phyloP scores from a whole-genome alignment of 2,888 invertebrate genomes.

The Hyposoter dolosus region DNA sequence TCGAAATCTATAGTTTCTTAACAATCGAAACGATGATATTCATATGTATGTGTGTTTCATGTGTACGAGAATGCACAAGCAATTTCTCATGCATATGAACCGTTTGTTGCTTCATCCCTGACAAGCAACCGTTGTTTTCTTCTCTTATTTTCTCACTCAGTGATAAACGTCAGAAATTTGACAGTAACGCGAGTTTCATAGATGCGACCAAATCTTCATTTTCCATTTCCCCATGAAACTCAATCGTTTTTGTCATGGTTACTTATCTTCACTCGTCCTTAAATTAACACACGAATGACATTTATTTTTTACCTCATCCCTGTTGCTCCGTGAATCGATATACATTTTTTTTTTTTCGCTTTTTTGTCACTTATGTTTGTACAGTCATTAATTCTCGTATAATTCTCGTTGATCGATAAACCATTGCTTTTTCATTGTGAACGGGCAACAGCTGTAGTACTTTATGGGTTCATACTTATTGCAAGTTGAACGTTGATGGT shows the following conservation, averaged over 20 bases:
- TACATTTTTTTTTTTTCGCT: slow-evolving; percentile 30
- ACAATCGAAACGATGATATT: slow-evolving; percentile 32
- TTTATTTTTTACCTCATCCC: slow-evolving; percentile 37
- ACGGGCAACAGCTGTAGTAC: slow-evolving; percentile 15
- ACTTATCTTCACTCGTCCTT: neutral
- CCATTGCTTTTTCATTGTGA: slow-evolving; percentile 33
- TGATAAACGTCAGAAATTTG: neutral
- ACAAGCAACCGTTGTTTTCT: neutral
- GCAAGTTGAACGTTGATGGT: slow-evolving; percentile 27
- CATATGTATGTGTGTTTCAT: neutral
- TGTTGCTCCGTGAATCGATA: slow-evolving; percentile 60
- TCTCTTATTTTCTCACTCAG: neutral
- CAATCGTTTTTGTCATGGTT: neutral
- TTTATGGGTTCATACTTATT: slow-evolving; percentile 41
- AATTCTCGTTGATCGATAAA: slow-evolving; percentile 44
- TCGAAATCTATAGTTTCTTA: slow-evolving; percentile 34
- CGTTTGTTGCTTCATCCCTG: slow-evolving; percentile 10
- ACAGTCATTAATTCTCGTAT: slow-evolving; percentile 40
- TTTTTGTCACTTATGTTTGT: slow-evolving; percentile 36
- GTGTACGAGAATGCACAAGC: slow-evolving; percentile 19
- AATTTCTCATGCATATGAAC: slow-evolving; percentile 24
- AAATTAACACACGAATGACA: slow-evolving; percentile 3
- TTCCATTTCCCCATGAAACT: neutral
- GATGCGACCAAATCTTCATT: neutral
- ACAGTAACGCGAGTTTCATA: neutral